Conservation (phyloP, 2,113 vertebrate species). For the Solea solea region DNA sequence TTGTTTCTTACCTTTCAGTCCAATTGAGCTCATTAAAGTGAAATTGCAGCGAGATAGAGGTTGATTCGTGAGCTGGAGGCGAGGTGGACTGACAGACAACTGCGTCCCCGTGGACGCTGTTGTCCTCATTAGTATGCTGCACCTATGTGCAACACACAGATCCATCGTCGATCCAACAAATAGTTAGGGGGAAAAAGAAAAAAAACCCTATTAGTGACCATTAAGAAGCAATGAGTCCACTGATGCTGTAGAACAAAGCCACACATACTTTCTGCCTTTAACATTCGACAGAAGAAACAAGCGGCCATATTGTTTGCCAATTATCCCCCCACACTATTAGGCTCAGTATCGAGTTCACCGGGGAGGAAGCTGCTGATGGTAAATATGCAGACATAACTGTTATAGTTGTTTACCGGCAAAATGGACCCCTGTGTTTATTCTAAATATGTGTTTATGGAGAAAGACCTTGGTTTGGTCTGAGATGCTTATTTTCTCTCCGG, state of each 20-base stretch:
- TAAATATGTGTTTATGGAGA: constrained; percentile 13
- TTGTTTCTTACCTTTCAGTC: constrained; percentile 64
- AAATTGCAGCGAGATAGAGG: constrained; percentile 58
- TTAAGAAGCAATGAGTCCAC: constrained; percentile 58
- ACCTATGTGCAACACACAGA: constrained; percentile 51
- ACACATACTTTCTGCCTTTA: constrained; percentile 33
- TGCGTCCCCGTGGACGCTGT: constrained; percentile 53
- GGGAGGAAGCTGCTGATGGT: constrained; percentile 30
- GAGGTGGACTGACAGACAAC: constrained; percentile 54
- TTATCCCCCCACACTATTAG: constrained; percentile 47
- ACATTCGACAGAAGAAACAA: constrained; percentile 54
- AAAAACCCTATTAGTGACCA: constrained; percentile 29
- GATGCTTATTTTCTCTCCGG: constrained; percentile 35
- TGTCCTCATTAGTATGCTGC: constrained; percentile 70
- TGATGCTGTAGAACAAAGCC: constrained; percentile 50
- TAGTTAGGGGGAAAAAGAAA: constrained; percentile 24
- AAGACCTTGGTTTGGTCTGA: constrained; percentile 25
- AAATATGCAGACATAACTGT: constrained; percentile 22
- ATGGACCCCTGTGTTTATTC: constrained; percentile 5
- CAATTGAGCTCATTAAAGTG: constrained; percentile 66
- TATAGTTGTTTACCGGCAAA: constrained; percentile 13
- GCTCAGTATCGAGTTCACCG: constrained; percentile 39
- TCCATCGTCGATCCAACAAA: constrained; percentile 39
- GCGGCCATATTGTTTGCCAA: constrained; percentile 46
- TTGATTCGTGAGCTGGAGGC: constrained; percentile 59